Conservation (phyloP, 2,888 invertebrate genomes). For the Patella caerulea region DNA sequence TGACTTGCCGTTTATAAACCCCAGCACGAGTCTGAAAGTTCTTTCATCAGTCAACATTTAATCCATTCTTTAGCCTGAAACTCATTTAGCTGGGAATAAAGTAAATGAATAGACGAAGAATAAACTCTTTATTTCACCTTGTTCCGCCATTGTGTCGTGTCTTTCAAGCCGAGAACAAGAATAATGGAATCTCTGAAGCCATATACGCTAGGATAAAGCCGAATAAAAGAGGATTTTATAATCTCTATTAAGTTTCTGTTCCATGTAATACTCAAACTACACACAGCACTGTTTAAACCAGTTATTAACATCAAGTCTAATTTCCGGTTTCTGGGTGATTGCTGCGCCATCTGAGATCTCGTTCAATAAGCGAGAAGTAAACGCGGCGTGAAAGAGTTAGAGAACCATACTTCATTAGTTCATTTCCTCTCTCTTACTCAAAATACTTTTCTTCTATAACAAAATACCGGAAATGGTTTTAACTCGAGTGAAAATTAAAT, state of each 20-base stretch:
- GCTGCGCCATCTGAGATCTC: constrained; percentile 10
- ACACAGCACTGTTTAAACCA: constrained; percentile 3
- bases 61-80: background rate
- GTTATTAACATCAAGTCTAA: constrained; percentile 13
- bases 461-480: constrained; percentile 10
- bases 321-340: constrained; percentile 2
- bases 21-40: background rate
- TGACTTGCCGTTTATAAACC: constrained; percentile 6
- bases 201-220: background rate
- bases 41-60: background rate
- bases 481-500: constrained; percentile 9
- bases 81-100: constrained; percentile 6
- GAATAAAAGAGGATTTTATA: background rate
- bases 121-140: background rate
- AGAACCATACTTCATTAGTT: constrained; percentile 9
- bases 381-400: constrained; percentile 7
- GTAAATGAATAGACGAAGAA: constrained; percentile 6
- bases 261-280: constrained; percentile 10
- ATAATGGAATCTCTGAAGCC: constrained; percentile 11
- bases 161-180: background rate
- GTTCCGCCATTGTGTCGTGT: background rate
- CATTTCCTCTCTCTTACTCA: constrained; percentile 5
- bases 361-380: constrained; percentile 12
- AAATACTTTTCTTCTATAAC: constrained; percentile 3
- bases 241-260: constrained; percentile 7